Percentiles rank a stretch among this genome's conserved stretches.
Conservation (phyloP, 92 coral and sea anemone species). For the Montipora capitata region DNA sequence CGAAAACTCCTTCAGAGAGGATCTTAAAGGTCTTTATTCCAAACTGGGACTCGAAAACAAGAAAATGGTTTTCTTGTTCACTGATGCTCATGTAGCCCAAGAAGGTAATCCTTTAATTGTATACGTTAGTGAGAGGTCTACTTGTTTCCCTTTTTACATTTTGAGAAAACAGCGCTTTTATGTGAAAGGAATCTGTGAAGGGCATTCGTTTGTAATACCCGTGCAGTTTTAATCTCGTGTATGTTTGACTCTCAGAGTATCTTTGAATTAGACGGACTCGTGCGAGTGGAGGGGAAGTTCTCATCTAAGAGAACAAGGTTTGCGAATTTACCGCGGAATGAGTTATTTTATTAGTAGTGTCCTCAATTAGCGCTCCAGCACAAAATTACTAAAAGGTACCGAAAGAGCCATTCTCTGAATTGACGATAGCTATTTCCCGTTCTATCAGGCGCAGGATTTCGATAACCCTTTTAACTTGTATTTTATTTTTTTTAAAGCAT, state of each 20-base stretch:
- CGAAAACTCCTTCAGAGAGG: constrained; percentile 94
- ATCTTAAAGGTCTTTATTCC: constrained; percentile 93
- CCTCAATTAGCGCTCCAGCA: too few species aligned
- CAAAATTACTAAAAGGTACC: too few species aligned
- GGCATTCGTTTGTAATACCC: too few species aligned
- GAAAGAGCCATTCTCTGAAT: too few species aligned
- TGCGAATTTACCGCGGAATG: background rate
- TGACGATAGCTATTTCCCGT: background rate
- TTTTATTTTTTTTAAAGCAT: background rate
- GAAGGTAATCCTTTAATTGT: constrained; percentile 71
- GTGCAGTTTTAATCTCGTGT: too few species aligned
- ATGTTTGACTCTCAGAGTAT: too few species aligned
- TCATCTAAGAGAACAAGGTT: too few species aligned
- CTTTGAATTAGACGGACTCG: too few species aligned
- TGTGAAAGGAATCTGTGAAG: too few species aligned
- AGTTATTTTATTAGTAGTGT: background rate
- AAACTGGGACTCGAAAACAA: constrained; percentile 96
- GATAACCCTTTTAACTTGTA: background rate
- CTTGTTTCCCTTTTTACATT: background rate
- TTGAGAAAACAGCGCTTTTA: background rate
- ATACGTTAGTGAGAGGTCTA: background rate
- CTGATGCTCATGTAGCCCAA: constrained; percentile 99
- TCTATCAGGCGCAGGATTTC: background rate
- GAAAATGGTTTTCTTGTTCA: constrained; percentile 95
- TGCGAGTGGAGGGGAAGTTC: too few species aligned